Percentiles rank a stretch among this genome's conserved stretches.
Conservation (phyloP, 2,888 invertebrate genomes). For the Augiades crinisus region DNA sequence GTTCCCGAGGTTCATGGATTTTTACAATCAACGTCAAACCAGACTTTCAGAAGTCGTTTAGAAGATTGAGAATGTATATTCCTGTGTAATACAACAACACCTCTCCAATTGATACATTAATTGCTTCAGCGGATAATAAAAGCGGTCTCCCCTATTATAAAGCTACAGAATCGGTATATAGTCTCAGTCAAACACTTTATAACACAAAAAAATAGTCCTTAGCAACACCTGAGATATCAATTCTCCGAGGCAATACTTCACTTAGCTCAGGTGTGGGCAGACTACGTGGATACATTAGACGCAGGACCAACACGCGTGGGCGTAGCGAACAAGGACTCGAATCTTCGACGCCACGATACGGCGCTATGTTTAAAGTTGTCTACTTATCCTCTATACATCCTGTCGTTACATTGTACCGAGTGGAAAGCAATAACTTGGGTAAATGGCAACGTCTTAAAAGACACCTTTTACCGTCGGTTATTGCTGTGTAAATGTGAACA, state of each 20-base stretch:
- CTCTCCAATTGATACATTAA: too few relatives aligned
- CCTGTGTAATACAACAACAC: too few relatives aligned
- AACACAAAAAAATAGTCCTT: neutral
- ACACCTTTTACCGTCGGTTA: too few relatives aligned
- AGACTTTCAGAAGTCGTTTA: too few relatives aligned
- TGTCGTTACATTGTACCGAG: neutral
- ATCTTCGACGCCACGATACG: constrained; percentile 12
- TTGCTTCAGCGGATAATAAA: too few relatives aligned
- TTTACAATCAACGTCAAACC: too few relatives aligned
- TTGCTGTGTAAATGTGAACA: too few relatives aligned
- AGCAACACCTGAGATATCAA: constrained; percentile 4
- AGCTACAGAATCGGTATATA: too few relatives aligned
- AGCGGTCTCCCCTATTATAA: too few relatives aligned
- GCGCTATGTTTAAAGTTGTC: constrained; percentile 4
- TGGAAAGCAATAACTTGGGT: neutral
- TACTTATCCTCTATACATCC: constrained; percentile 4
- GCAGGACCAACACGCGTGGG: constrained; percentile 35
- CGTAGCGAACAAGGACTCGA: constrained; percentile 32
- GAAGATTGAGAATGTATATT: too few relatives aligned
- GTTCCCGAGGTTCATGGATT: too few relatives aligned
- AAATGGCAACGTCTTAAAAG: neutral
- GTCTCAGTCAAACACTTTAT: too few relatives aligned
- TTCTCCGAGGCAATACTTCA: constrained; percentile 14
- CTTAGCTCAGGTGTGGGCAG: constrained; percentile 21
- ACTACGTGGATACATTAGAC: constrained; percentile 37